Base-by-base conservation (phyloP, 2,797 vertebrate species). In the Trachops cirrhosus region DNA sequence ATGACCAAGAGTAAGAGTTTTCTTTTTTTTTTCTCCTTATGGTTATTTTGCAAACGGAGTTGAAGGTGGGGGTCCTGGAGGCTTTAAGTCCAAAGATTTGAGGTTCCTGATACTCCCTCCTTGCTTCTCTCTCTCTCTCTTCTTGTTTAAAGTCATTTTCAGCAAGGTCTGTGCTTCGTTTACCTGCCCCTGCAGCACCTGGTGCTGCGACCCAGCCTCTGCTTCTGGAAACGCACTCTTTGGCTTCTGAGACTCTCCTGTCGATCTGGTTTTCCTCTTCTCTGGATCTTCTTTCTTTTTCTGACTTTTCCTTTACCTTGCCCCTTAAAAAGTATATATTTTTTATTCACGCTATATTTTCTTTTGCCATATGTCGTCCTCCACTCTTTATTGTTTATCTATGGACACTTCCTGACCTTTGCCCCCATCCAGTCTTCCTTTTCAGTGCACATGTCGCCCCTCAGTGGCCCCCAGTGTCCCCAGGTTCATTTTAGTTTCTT, bases 1-100 rank as follows among this genome's bases (percentile, higher is more conserved):
- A 99, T 99, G 99, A 98, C 99, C 71, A 99, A 98, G 95, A 98
- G 99, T 99, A 97, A 98, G 97, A 39, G 57, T 54, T 86, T 97
- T 54, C 83, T 97, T 71, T 50, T 1, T 29, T 32, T 7, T 46
- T 46, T 4, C 9, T 26, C 57, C 0, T 48, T 44, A 6, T 52
- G 59, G 16, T 50, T 48, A 4, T 48, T 37, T 74, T 85, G 57
- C 46, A 50, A 4, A 32, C 18, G 22, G 7, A 22, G 41, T 41
- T 68, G 74, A 32, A 15, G 19, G 34, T 79, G 86, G 39, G 64
- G 32, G 71, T 29, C 24, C 48, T 46, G 37, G n/a, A 29, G 39
- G 21, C 19, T 18, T 67, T n/a, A 5, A 34, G 14, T n/a, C 26
- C 12, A 44, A 3, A 59, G 64, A 8, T 9, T 4, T 10, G 64